Conservation (phyloP, 2,888 invertebrate genomes). For the Criorhina ranunculi region DNA sequence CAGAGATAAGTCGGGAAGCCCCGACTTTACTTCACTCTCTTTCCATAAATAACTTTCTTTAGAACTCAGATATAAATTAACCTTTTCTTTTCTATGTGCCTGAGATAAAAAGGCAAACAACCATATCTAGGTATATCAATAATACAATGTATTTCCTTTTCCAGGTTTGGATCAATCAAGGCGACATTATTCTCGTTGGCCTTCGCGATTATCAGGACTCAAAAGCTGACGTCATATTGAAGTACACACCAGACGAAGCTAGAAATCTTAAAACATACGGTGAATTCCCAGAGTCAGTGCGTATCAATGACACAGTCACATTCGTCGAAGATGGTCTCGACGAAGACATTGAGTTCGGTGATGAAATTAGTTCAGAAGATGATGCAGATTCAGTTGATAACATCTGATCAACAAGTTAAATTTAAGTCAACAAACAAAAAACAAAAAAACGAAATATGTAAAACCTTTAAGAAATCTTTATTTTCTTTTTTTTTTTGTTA, state of each 20-base stretch:
- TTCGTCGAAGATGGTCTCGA: slow-evolving; percentile 97
- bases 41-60: no score
- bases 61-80: no score
- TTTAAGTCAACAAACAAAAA: slow-evolving; percentile 61
- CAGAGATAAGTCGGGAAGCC: no score
- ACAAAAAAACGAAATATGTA: slow-evolving; percentile 35
- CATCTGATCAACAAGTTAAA: slow-evolving; percentile 85
- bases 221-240: slow-evolving; percentile 99
- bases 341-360: slow-evolving; percentile 98
- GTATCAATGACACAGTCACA: slow-evolving; percentile 98
- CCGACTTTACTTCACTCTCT: no score
- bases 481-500: slow-evolving; percentile 57
- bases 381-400: slow-evolving; percentile 91
- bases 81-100: no score
- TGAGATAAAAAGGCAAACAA: no score
- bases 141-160: slow-evolving; percentile 57
- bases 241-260: slow-evolving; percentile 99
- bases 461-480: slow-evolving; percentile 23
- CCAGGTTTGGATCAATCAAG: slow-evolving; percentile 98
- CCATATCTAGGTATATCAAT: not conserved
- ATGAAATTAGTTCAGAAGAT: slow-evolving; percentile 96
- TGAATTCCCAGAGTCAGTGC: slow-evolving; percentile 98
- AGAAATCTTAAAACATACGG: slow-evolving; percentile 99
- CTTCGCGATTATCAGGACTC: slow-evolving; percentile 98
- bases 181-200: slow-evolving; percentile 99